Percentiles rank a stretch among this genome's conserved stretches.
phyloP scores from a whole-genome alignment of 1,140 invertebrate species.

The Drosophila pectinifera region DNA sequence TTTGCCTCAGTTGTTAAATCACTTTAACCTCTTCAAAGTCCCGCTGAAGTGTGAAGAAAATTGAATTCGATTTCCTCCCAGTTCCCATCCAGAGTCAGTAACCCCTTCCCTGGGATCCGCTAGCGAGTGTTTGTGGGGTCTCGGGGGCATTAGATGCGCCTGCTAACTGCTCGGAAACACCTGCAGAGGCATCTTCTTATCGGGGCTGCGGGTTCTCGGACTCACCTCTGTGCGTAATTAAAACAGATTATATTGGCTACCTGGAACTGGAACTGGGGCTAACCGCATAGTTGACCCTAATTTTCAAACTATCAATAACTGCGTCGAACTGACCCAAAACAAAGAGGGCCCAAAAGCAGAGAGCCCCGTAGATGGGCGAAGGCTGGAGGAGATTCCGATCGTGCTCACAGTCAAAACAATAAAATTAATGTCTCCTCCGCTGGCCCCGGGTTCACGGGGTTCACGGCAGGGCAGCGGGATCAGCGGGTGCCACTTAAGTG shows the following conservation, averaged over 20 bases:
- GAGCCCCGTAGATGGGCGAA: background rate
- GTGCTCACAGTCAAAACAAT: conserved; percentile 76
- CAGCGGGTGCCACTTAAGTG: conserved; percentile 73
- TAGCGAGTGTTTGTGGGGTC: conserved; percentile 12
- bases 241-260: conserved; percentile 67
- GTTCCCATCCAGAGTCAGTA: background rate
- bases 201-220: background rate
- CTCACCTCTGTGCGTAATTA: conserved; percentile 58
- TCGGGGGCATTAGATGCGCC: conserved; percentile 56
- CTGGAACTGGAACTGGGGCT: conserved; percentile 42
- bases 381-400: conserved; percentile 60
- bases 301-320: conserved; percentile 78
- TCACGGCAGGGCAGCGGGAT: conserved; percentile 27
- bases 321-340: conserved; percentile 31
- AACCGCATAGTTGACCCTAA: conserved; percentile 75
- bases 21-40: background rate
- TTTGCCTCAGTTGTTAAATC: conserved; percentile 5
- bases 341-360: background rate
- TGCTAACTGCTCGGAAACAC: conserved; percentile 72
- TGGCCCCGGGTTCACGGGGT: conserved; percentile 36
- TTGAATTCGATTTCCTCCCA: conserved; percentile 31
- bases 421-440: conserved; percentile 80
- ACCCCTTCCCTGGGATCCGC: background rate
- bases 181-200: conserved; percentile 62
- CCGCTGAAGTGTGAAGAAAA: conserved; percentile 33